Conservation (phyloP, 2,797 vertebrate species). For the Gastrophryne carolinensis region DNA sequence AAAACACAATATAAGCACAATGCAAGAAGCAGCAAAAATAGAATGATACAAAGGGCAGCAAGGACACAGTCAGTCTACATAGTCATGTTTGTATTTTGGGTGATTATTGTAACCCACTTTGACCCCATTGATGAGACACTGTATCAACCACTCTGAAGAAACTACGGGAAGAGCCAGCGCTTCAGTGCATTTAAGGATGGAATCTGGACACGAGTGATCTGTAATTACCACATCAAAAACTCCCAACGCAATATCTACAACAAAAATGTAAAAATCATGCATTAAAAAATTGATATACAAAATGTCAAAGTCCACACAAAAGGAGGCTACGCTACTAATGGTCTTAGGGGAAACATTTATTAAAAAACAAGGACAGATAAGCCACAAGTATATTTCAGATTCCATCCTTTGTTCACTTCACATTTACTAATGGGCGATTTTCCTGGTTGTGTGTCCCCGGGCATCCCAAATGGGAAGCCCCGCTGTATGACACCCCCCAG, state of each 20-base stretch:
- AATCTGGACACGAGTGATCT: conserved; percentile 78
- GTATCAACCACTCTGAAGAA: conserved; percentile 92
- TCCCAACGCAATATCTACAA: conserved; percentile 79
- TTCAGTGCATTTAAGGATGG: conserved; percentile 74
- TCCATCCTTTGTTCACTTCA: no score
- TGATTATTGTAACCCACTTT: conserved; percentile 77
- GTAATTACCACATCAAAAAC: conserved; percentile 87
- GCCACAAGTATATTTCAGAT: no score
- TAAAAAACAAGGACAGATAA: no score
- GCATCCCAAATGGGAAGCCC: no score
- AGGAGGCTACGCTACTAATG: no score
- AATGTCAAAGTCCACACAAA: no score
- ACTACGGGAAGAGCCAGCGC: conserved; percentile 82
- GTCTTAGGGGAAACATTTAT: no score
- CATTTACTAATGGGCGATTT: no score
- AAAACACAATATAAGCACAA: conserved; percentile 76
- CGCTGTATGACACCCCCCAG: no score
- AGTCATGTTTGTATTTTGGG: conserved; percentile 82
- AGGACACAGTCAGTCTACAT: conserved; percentile 35
- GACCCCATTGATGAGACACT: conserved; percentile 88
- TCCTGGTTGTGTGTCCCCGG: no score
- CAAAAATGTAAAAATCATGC: neutral
- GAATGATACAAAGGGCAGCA: conserved; percentile 1
- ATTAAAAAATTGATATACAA: neutral
- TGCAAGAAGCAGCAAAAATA: conserved; percentile 57